Evolutionary conservation across 2,797 vertebrate species (phyloP).

Genomic region (Sebastes variabilis): DNA sequence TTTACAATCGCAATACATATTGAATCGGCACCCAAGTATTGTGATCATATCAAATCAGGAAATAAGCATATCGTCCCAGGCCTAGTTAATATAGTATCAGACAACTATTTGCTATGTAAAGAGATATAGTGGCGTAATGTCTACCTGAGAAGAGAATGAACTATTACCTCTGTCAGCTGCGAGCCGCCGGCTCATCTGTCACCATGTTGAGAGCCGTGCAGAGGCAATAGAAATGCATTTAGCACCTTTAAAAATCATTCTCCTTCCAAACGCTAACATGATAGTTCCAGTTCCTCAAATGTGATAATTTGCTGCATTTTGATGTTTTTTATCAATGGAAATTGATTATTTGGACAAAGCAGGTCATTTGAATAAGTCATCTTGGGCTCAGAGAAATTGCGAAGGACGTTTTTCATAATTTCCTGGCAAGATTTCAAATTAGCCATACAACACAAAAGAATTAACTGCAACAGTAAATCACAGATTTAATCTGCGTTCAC

Average conservation of each 20-base stretch:
- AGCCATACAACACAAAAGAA: constrained; percentile 3
- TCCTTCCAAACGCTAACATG: not conserved
- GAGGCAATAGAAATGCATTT: too few species aligned
- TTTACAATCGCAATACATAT: too few species aligned
- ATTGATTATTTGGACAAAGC: not conserved
- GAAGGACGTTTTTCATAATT: not conserved
- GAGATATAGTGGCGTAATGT: too few species aligned
- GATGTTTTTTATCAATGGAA: not conserved
- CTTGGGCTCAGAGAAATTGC: not conserved
- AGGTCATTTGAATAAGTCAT: not conserved
- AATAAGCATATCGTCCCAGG: too few species aligned
- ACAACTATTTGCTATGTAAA: too few species aligned
- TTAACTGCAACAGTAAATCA: constrained; percentile 37
- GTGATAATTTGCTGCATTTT: not conserved
- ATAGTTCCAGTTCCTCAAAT: not conserved
- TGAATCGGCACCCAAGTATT: too few species aligned
- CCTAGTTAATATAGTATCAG: too few species aligned
- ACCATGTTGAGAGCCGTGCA: too few species aligned
- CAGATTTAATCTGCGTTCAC: constrained; percentile 36
- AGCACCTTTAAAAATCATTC: not conserved
- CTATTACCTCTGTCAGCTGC: too few species aligned
- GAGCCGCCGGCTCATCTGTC: too few species aligned
- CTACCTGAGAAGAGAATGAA: too few species aligned
- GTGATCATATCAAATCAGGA: too few species aligned
- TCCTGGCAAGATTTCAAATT: constrained; percentile 11